These are phyloP conservation scores for Eulemur rufifrons DNA, from an alignment of 2,113 vertebrate species.

Conservation along the genomic window DNA sequence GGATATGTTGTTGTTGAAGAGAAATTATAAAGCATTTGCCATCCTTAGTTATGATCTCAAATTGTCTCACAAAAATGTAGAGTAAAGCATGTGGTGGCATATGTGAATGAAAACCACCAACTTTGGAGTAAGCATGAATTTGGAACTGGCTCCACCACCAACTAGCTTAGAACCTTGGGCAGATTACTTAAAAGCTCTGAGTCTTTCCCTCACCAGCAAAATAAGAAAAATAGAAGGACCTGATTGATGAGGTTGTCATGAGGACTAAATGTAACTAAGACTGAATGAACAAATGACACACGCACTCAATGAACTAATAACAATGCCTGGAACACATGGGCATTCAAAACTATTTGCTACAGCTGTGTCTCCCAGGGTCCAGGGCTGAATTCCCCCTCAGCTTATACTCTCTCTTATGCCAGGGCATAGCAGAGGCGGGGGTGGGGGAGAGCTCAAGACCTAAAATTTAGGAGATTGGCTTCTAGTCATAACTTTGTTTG, in stretches of 20 bases:
- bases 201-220: not conserved
- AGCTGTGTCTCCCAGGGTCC: not conserved
- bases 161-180: not conserved
- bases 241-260: not conserved
- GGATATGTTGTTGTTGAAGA: not conserved
- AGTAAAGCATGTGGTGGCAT: too few relatives aligned
- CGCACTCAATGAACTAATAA: accelerated
- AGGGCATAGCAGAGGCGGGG: too few relatives aligned
- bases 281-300: not conserved
- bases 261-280: not conserved
- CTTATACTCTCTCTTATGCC: not conserved
- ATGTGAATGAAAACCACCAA: not conserved
- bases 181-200: not conserved
- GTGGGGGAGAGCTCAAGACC: too few relatives aligned
- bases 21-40: not conserved
- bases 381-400: not conserved
- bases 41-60: not conserved
- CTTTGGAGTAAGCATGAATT: not conserved
- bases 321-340: not conserved
- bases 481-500: not conserved
- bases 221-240: not conserved
- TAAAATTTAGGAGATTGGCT: not conserved
- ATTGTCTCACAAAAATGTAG: not conserved
- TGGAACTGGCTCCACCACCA: not conserved
- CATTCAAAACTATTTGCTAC: not conserved